Evolutionary conservation across 2,113 vertebrate genomes (phyloP).

Genomic region (Trachemys scripta): DNA sequence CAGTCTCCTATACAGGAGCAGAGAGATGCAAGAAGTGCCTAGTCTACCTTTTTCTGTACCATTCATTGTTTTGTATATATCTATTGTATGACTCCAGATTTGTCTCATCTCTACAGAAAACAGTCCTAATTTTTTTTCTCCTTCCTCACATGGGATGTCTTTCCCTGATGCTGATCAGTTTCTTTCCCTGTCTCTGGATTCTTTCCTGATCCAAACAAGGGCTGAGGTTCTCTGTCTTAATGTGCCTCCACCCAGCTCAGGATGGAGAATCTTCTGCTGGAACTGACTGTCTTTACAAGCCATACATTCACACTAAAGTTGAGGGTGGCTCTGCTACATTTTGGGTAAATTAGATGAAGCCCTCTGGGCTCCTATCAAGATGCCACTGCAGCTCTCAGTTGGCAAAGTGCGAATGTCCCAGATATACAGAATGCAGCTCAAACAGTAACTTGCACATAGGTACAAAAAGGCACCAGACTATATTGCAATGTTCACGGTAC

Average conservation of each 20-base stretch:
- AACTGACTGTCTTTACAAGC: neutral
- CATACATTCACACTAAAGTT: neutral
- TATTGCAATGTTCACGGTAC: constrained; percentile 75
- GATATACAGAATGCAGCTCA: neutral
- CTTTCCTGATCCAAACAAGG: neutral
- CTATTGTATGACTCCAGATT: neutral
- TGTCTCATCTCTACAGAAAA: neutral
- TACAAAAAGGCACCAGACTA: constrained; percentile 43
- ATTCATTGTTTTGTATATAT: neutral
- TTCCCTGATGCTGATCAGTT: neutral
- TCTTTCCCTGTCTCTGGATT: neutral
- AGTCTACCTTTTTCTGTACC: neutral
- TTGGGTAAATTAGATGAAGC: neutral
- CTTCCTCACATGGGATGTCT: neutral
- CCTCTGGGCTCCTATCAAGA: accelerated
- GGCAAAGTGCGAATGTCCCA: accelerated
- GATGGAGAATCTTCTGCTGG: neutral
- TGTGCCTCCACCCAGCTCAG: neutral
- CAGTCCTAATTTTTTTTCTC: neutral
- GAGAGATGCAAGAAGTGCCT: neutral
- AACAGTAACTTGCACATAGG: neutral
- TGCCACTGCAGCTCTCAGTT: neutral
- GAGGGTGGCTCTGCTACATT: neutral
- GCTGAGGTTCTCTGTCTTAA: neutral
- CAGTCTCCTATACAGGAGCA: neutral